Percentiles rank a stretch among this genome's conserved stretches.
Evolutionary conservation across 2,113 vertebrate genomes (phyloP).

Genomic region (Brevimyrus niger): DNA sequence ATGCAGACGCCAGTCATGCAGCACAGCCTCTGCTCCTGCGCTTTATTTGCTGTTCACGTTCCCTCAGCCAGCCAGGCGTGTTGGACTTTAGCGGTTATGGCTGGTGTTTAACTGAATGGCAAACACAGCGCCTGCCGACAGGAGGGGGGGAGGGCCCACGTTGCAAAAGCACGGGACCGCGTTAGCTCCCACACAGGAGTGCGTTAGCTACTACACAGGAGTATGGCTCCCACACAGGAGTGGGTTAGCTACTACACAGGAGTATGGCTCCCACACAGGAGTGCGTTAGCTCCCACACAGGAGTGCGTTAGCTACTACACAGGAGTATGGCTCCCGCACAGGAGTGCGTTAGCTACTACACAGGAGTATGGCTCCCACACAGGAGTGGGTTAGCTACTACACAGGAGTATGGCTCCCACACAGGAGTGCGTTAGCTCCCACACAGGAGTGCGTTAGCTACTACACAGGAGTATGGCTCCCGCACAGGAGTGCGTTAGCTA

Average conservation of each 20-base stretch:
- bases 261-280: not conserved
- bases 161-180: not conserved
- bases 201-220: not conserved
- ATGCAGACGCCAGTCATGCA: not conserved
- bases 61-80: not conserved
- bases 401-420: not conserved
- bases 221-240: not conserved
- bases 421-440: not conserved
- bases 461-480: not conserved
- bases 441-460: not conserved
- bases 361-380: not conserved
- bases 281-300: not conserved
- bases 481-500: not conserved
- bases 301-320: not conserved
- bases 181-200: too few relatives aligned
- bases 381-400: not conserved
- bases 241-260: not conserved
- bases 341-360: not conserved
- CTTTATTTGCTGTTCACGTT: not conserved
- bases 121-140: not conserved
- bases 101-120: constrained; percentile 2
- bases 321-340: not conserved
- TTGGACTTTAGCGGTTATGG: not conserved
- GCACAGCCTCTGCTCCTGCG: not conserved
- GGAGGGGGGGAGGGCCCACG: not conserved